phyloP scores from a whole-genome alignment of 1,140 invertebrate genomes.

The Dinoponera quadriceps region DNA sequence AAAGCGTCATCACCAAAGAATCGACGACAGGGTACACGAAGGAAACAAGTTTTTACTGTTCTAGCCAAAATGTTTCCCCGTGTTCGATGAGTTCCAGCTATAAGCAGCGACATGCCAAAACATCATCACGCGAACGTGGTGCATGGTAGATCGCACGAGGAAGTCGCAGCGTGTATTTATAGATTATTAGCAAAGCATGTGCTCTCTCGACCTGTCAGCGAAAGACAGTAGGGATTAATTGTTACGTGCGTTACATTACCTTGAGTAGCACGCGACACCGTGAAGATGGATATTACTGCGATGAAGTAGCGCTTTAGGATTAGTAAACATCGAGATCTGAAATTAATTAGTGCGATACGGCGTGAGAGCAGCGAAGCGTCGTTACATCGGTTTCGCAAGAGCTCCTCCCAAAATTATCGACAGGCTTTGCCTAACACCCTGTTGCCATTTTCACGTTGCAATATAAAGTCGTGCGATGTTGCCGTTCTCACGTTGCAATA shows the following conservation, averaged over 20 bases:
- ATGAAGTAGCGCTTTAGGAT: slow-evolving; percentile 46
- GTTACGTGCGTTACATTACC: slow-evolving; percentile 35
- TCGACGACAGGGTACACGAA: slow-evolving; percentile 14
- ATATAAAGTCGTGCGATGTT: background rate
- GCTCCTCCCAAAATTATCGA: background rate
- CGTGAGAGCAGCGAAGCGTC: slow-evolving; percentile 41
- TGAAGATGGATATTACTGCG: slow-evolving; percentile 49
- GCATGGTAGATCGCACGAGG: background rate
- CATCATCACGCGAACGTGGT: background rate
- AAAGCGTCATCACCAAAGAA: slow-evolving; percentile 26
- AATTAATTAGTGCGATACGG: slow-evolving; percentile 47
- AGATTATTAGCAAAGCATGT: background rate
- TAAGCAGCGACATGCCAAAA: background rate
- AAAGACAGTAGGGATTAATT: background rate
- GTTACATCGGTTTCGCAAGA: slow-evolving; percentile 12
- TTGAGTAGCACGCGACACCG: slow-evolving; percentile 17
- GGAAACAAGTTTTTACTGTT: too few relatives aligned
- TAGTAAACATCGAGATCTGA: slow-evolving; percentile 49
- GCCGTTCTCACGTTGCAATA: too few relatives aligned
- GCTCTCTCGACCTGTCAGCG: background rate
- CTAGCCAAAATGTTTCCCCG: too few relatives aligned
- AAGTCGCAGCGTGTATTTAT: slow-evolving; percentile 3
- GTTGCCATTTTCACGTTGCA: background rate
- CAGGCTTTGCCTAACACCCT: slow-evolving; percentile 12
- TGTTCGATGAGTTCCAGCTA: slow-evolving; percentile 32